Conservation (phyloP, 2,888 invertebrate genomes). For the Mystacides longicornis region DNA sequence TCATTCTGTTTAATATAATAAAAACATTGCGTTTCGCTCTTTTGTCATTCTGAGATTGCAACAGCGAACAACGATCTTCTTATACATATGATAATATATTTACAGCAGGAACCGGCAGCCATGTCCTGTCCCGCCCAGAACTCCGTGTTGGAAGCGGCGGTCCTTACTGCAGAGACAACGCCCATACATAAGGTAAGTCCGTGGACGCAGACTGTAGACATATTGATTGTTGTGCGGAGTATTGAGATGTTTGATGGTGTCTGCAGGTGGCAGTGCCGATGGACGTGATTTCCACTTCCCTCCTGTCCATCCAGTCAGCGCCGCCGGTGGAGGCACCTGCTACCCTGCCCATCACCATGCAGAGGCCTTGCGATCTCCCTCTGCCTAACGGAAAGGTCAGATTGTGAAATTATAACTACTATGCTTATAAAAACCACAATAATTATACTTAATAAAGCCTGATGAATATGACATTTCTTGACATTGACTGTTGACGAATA, state of each 20-base stretch:
- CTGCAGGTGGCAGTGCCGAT: conserved; percentile 23
- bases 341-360: neutral
- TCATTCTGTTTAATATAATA: too few species aligned
- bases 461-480: too few species aligned
- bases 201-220: neutral
- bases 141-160: conserved; percentile 29
- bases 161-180: conserved; percentile 7
- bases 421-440: too few species aligned
- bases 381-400: conserved; percentile 27
- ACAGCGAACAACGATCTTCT: too few species aligned
- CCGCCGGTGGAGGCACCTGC: conserved; percentile 24
- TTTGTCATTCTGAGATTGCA: too few species aligned
- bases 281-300: conserved; percentile 25
- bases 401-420: neutral
- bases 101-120: conserved; percentile 25
- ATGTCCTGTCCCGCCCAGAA: conserved; percentile 21
- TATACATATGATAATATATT: too few species aligned
- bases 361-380: conserved; percentile 25
- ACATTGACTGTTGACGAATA: too few species aligned
- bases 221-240: neutral
- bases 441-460: too few species aligned
- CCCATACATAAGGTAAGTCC: conserved; percentile 20
- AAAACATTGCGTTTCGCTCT: too few species aligned
- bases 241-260: neutral
- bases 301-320: conserved; percentile 28